phyloP scores from a whole-genome alignment of 2,888 invertebrate species.

The Anaspis maculata region DNA sequence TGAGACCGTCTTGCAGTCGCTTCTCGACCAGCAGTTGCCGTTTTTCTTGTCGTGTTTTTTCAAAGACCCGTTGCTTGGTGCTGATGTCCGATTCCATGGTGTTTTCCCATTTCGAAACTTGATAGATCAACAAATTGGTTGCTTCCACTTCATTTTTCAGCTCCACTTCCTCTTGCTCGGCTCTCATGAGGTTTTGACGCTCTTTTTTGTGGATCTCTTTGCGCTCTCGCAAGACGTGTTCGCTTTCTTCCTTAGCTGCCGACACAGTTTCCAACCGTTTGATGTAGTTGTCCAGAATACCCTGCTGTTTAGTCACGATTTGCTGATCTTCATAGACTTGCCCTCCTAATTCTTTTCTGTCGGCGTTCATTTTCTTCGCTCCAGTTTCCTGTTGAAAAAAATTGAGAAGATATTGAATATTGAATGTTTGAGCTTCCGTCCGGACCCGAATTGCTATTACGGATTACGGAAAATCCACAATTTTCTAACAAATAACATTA shows the following conservation, averaged over 20 bases:
- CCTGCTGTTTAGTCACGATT: constrained; percentile 48
- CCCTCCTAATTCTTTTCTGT: constrained; percentile 50
- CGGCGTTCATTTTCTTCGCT: constrained; percentile 45
- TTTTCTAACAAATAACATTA: too few relatives aligned
- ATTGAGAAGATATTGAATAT: too few relatives aligned
- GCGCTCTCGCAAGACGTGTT: constrained; percentile 43
- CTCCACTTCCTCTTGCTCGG: constrained; percentile 46
- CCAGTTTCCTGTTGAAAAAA: constrained; percentile 49
- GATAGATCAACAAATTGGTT: constrained; percentile 47
- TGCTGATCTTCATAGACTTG: constrained; percentile 56
- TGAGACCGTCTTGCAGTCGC: constrained; percentile 46
- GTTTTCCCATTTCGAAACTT: constrained; percentile 54
- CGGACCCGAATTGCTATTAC: too few relatives aligned
- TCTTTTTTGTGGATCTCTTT: constrained; percentile 44
- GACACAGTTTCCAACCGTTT: constrained; percentile 45
- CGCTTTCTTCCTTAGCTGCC: constrained; percentile 46
- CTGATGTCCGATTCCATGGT: constrained; percentile 55
- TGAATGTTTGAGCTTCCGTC: too few relatives aligned
- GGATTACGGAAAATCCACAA: too few relatives aligned
- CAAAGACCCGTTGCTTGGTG: constrained; percentile 56
- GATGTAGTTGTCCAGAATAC: constrained; percentile 50
- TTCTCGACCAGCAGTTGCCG: constrained; percentile 49
- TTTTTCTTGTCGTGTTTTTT: constrained; percentile 54
- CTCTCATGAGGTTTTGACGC: constrained; percentile 43
- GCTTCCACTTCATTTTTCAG: constrained; percentile 51